phyloP scores from a whole-genome alignment of 2,113 vertebrate genomes.

The Marmota flaviventris region DNA sequence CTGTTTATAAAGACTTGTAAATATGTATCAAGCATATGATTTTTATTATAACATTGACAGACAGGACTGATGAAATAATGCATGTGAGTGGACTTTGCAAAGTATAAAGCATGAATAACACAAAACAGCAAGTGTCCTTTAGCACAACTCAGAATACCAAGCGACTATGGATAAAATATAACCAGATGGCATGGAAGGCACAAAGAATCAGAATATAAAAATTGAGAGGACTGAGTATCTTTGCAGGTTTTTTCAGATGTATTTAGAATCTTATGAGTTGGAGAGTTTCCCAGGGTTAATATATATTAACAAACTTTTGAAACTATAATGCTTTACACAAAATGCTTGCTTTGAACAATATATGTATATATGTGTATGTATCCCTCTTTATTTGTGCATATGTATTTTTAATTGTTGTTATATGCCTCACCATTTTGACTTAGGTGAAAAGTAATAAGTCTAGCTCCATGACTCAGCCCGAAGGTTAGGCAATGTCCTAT shows the following conservation, averaged over 20 bases:
- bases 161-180: neutral
- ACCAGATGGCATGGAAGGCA: neutral
- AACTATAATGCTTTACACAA: neutral
- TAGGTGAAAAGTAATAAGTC: neutral
- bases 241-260: constrained; percentile 15
- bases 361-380: neutral
- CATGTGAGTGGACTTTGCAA: constrained; percentile 33
- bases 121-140: neutral
- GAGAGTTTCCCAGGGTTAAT: neutral
- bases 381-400: neutral
- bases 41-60: constrained; percentile 48
- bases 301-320: neutral
- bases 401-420: neutral
- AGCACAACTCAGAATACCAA: neutral
- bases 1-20: constrained; percentile 61
- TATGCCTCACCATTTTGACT: neutral
- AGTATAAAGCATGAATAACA: neutral
- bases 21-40: constrained; percentile 56
- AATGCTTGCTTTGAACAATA: neutral
- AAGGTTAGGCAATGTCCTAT: neutral
- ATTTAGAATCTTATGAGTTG: neutral
- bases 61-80: constrained; percentile 59
- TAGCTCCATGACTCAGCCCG: neutral
- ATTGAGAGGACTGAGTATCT: neutral
- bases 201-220: constrained; percentile 27